A percentile compares a stretch with the other conserved stretches of the same genome.
phyloP scores from a whole-genome alignment of 2,888 invertebrate genomes.

The Chymomyza amoena region DNA sequence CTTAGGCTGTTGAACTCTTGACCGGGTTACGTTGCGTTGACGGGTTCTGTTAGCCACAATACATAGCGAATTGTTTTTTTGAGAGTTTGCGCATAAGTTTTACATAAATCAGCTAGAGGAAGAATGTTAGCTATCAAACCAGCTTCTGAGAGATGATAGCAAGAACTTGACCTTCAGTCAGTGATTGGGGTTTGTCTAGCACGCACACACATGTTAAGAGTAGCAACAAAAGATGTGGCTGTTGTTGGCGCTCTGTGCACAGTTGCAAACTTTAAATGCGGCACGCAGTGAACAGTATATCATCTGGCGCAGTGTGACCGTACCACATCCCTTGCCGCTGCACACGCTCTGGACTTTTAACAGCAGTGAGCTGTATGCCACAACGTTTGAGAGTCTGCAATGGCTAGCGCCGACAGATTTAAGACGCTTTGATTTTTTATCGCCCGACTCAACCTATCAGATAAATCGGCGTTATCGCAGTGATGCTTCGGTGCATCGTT shows the following conservation, averaged over 20 bases:
- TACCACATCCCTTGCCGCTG: constrained; percentile 22
- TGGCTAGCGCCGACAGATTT: constrained; percentile 65
- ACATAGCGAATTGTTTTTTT: background rate
- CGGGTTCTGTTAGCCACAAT: background rate
- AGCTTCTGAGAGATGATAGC: background rate
- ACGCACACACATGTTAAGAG: background rate
- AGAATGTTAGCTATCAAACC: background rate
- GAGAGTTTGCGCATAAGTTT: constrained; percentile 55
- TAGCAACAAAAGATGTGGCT: background rate
- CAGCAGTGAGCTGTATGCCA: constrained; percentile 58
- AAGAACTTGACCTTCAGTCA: constrained; percentile 34
- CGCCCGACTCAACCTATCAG: constrained; percentile 67
- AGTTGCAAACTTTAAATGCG: background rate
- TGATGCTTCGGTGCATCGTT: constrained; percentile 56
- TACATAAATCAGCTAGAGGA: constrained; percentile 46
- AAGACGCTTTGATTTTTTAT: constrained; percentile 63
- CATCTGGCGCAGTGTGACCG: constrained; percentile 51
- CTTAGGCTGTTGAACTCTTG: constrained; percentile 48
- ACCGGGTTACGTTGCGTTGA: constrained; percentile 20
- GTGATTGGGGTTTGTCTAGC: background rate
- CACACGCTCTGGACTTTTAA: constrained; percentile 50
- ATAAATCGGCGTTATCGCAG: constrained; percentile 71
- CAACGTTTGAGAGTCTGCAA: constrained; percentile 65
- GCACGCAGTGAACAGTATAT: constrained; percentile 20
- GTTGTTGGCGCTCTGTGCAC: background rate